Conservation (phyloP, 92 coral and sea anemone species). For the Diadumene lineata region DNA sequence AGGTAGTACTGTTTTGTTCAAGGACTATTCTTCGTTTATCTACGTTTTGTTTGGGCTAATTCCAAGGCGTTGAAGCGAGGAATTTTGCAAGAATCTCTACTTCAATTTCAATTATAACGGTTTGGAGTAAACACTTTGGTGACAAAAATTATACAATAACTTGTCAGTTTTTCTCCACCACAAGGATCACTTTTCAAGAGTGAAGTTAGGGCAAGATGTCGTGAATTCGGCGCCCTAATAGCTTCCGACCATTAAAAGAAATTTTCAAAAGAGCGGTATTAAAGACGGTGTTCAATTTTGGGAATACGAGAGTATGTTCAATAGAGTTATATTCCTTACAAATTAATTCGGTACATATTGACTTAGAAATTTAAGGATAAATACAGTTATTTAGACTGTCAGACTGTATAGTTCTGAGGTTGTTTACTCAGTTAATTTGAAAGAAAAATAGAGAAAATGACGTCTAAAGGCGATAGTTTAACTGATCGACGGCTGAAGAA, state of each 20-base stretch:
- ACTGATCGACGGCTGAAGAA: constrained; percentile 58
- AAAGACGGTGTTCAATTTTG: no score
- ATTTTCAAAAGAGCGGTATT: neutral
- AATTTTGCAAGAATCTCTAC: neutral
- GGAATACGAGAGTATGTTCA: no score
- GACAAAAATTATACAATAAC: no score
- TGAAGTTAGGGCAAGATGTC: neutral
- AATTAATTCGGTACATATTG: constrained; percentile 5
- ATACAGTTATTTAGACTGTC: constrained; percentile 3
- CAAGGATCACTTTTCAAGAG: neutral
- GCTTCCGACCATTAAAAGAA: neutral
- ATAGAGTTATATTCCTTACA: neutral
- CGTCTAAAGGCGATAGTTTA: constrained; percentile 42
- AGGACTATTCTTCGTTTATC: neutral
- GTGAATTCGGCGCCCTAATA: neutral
- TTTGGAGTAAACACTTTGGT: no score
- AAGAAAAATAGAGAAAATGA: constrained; percentile 4
- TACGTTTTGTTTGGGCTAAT: neutral
- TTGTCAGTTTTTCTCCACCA: neutral
- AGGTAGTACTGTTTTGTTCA: neutral
- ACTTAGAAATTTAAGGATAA: constrained; percentile 10
- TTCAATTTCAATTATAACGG: no score
- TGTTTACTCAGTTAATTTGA: neutral
- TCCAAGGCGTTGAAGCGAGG: neutral
- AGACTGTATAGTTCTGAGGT: no score